Conservation (phyloP, 1,140 invertebrate genomes). For the Chymomyza costata region DNA sequence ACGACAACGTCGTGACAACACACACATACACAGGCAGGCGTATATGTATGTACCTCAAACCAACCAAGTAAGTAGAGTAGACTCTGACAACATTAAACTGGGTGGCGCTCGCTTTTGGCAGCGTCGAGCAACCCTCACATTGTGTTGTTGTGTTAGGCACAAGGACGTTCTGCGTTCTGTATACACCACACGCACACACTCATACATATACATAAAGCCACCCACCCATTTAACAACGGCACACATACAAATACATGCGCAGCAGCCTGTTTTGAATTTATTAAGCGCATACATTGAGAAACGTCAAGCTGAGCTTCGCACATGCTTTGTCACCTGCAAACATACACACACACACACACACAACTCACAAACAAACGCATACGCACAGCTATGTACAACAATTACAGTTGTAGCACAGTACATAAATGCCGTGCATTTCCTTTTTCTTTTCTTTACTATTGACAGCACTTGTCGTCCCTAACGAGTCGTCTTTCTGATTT, state of each 20-base stretch:
- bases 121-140: too few relatives aligned
- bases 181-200: slow-evolving; percentile 32
- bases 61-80: too few relatives aligned
- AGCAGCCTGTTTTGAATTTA: slow-evolving; percentile 3
- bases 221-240: too few relatives aligned
- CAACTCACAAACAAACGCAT: too few relatives aligned
- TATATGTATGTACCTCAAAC: too few relatives aligned
- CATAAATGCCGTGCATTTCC: neutral
- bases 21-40: slow-evolving; percentile 31
- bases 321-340: too few relatives aligned
- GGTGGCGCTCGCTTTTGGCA: slow-evolving; percentile 39
- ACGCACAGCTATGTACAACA: slow-evolving; percentile 21
- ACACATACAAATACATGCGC: slow-evolving; percentile 26
- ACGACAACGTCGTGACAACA: slow-evolving; percentile 11
- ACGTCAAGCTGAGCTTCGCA: too few relatives aligned
- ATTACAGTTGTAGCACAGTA: slow-evolving; percentile 20
- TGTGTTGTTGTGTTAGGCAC: slow-evolving; percentile 54
- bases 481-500: too few relatives aligned
- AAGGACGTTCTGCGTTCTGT: slow-evolving; percentile 54
- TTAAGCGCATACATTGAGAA: neutral
- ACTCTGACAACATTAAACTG: slow-evolving; percentile 61
- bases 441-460: slow-evolving; percentile 28
- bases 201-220: slow-evolving; percentile 12
- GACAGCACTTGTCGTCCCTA: too few relatives aligned
- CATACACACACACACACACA: slow-evolving; percentile 24